Percentiles rank a stretch among this genome's conserved stretches.
Evolutionary conservation across 1,140 invertebrate species (phyloP).

Genomic region (Drosophila guanche): DNA sequence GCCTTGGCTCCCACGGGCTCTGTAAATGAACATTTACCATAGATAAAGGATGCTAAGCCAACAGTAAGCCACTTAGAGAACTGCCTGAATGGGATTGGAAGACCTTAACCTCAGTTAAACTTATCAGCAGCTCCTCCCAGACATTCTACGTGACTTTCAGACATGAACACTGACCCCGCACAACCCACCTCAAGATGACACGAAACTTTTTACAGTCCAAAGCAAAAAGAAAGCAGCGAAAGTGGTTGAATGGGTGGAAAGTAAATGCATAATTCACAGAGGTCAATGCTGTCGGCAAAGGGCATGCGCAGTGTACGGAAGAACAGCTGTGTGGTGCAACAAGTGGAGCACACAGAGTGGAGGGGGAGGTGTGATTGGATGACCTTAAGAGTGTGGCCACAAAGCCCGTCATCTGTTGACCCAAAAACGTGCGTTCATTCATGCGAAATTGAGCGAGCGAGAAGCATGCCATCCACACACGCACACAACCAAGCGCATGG

Average conservation of each 20-base stretch:
- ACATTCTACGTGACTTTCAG: conserved; percentile 55
- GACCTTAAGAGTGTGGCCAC: conserved; percentile 38
- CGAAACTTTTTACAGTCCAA: conserved; percentile 34
- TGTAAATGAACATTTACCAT: conserved; percentile 62
- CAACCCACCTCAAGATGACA: conserved; percentile 10
- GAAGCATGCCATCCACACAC: conserved; percentile 50
- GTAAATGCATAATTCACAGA: conserved; percentile 56
- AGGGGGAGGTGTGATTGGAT: neutral
- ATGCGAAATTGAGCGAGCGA: conserved; percentile 53
- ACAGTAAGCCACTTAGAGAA: neutral
- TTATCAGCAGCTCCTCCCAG: conserved; percentile 11
- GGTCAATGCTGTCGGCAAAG: conserved; percentile 64
- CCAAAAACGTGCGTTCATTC: conserved; percentile 73
- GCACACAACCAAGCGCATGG: neutral
- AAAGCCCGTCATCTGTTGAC: conserved; percentile 60
- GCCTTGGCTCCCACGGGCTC: conserved; percentile 89
- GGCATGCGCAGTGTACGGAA: conserved; percentile 52
- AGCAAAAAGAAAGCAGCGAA: conserved; percentile 8
- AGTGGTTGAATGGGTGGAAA: conserved; percentile 3
- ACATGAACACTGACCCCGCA: conserved; percentile 15
- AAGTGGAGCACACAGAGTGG: conserved; percentile 31
- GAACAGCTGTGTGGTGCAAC: conserved; percentile 37
- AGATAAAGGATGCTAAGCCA: neutral
- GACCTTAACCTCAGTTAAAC: neutral
- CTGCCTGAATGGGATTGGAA: conserved; percentile 35